phyloP scores from a whole-genome alignment of 2,888 invertebrate genomes.

The Synanthedon andrenaeformis region DNA sequence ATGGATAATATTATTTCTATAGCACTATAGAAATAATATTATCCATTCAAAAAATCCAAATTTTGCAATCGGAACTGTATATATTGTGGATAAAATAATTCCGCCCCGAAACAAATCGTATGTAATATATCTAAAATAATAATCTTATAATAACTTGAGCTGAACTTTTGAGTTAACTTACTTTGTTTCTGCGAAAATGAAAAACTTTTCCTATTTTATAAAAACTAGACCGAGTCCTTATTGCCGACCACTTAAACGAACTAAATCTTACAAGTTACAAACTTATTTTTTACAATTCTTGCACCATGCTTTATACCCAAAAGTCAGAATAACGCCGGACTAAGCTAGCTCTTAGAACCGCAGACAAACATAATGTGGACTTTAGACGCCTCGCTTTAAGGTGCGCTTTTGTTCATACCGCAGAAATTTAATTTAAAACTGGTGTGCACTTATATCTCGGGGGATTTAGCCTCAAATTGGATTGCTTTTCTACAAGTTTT shows the following conservation, averaged over 20 bases:
- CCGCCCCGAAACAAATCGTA: no score
- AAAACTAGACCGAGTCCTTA: not conserved
- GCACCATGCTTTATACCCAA: conserved; percentile 4
- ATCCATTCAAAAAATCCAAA: no score
- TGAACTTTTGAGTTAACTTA: no score
- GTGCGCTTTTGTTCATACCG: conserved; percentile 3
- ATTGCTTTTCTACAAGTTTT: conserved; percentile 52
- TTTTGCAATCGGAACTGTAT: no score
- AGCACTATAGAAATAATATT: no score
- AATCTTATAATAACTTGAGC: no score
- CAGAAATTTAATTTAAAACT: conserved; percentile 48
- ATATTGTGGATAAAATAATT: no score
- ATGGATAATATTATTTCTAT: no score
- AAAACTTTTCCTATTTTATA: no score
- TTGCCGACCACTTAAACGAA: not conserved
- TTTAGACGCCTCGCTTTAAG: conserved; percentile 2
- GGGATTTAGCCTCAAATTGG: conserved; percentile 56
- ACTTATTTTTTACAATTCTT: not conserved
- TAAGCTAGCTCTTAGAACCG: conserved; percentile 17
- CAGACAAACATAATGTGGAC: conserved; percentile 3
- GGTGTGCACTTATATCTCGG: conserved; percentile 40
- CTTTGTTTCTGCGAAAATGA: no score
- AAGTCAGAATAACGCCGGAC: conserved; percentile 13
- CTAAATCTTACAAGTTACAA: not conserved
- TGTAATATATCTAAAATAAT: no score